Evolutionary conservation across 2,797 vertebrate species (phyloP).

Genomic region (Leuciscus waleckii): DNA sequence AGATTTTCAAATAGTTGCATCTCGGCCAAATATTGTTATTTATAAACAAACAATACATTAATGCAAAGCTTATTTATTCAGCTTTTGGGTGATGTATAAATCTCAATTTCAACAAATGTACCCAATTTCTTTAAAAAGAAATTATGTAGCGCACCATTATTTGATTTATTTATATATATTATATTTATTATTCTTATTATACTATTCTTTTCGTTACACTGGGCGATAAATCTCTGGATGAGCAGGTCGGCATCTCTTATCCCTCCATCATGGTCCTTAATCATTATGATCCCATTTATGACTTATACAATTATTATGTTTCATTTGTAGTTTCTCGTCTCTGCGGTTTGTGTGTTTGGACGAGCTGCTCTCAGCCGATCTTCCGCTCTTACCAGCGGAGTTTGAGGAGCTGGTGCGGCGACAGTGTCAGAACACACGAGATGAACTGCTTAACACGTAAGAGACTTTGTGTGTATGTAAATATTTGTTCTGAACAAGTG

Average conservation of each 20-base stretch:
- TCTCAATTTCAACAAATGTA: no score
- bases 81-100: no score
- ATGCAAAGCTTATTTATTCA: no score
- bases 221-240: slow-evolving; percentile 78
- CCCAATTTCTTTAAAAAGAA: no score
- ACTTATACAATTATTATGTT: background rate
- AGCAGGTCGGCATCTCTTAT: slow-evolving; percentile 76
- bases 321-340: slow-evolving; percentile 78
- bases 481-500: background rate
- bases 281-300: background rate
- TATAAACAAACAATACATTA: no score
- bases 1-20: no score
- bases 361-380: slow-evolving; percentile 74
- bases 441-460: slow-evolving; percentile 81
- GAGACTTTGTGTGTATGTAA: slow-evolving; percentile 58
- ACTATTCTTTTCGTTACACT: background rate
- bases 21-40: no score
- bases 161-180: no score
- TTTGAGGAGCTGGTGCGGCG: slow-evolving; percentile 78
- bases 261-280: background rate
- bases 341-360: slow-evolving; percentile 84
- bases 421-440: slow-evolving; percentile 81
- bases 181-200: no score
- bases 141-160: no score
- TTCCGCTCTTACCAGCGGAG: slow-evolving; percentile 82